A percentile compares a stretch with the other conserved stretches of the same genome.
These are phyloP conservation scores for Amphipyra berbera DNA, from an alignment of 2,888 invertebrate species.

Conservation along the genomic window DNA sequence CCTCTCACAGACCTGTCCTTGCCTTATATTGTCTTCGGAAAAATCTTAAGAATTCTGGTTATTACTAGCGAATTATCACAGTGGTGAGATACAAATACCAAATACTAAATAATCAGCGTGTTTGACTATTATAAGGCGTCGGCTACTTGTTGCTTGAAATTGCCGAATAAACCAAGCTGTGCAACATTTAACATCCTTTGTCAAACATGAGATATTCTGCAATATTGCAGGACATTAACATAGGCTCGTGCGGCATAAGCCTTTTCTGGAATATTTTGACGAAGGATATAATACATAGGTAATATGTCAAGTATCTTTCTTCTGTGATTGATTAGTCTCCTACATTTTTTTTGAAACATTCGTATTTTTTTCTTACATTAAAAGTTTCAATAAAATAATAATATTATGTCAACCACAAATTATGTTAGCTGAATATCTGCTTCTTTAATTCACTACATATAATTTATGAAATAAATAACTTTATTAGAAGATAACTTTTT, in stretches of 20 bases:
- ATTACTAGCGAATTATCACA: constrained; percentile 6
- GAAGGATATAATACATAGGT: neutral
- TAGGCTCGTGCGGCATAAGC: neutral
- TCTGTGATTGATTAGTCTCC: neutral
- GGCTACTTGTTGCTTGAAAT: no score
- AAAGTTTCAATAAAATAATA: constrained; percentile 31
- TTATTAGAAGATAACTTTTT: constrained; percentile 39
- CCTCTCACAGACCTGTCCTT: constrained; percentile 8
- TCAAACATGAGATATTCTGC: no score
- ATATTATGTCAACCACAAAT: constrained; percentile 57
- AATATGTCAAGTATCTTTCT: neutral
- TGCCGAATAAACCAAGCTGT: no score
- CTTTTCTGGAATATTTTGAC: neutral
- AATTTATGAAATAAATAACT: constrained; percentile 71
- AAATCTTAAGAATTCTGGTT: constrained; percentile 10
- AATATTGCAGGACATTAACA: no score
- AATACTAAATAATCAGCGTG: no score
- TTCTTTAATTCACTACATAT: constrained; percentile 72
- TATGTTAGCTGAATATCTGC: constrained; percentile 64
- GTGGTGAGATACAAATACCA: constrained; percentile 4
- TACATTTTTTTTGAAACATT: neutral
- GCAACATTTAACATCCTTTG: no score
- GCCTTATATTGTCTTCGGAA: constrained; percentile 16
- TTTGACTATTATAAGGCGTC: no score
- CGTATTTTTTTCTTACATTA: constrained; percentile 33